Evolutionary conservation across 1,140 invertebrate species (phyloP).

Genomic region (Drosophila sucinea): DNA sequence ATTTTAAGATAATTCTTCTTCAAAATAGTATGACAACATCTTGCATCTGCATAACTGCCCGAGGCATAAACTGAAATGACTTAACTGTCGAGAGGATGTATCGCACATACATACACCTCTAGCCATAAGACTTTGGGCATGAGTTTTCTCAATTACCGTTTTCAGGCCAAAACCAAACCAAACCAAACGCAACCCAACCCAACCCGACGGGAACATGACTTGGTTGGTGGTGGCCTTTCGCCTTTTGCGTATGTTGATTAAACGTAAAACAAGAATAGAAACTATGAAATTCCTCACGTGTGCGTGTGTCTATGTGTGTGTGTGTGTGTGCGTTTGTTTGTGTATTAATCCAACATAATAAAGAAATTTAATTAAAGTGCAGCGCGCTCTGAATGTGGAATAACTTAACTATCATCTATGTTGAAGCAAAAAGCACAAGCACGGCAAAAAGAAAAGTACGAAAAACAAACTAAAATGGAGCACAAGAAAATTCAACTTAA

Average conservation of each 20-base stretch:
- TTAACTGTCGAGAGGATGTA: slow-evolving; percentile 26
- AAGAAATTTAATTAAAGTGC: slow-evolving; percentile 82
- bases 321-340: slow-evolving; percentile 30
- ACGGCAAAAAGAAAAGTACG: neutral
- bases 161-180: slow-evolving; percentile 27
- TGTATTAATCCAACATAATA: slow-evolving; percentile 81
- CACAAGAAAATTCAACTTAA: slow-evolving; percentile 1
- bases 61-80: slow-evolving; percentile 38
- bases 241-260: slow-evolving; percentile 69
- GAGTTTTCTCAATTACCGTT: slow-evolving; percentile 77
- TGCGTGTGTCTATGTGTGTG: slow-evolving; percentile 23
- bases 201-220: neutral
- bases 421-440: neutral
- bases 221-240: slow-evolving; percentile 1
- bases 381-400: slow-evolving; percentile 73
- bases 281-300: slow-evolving; percentile 47
- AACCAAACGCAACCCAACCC: neutral
- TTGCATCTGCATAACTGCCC: neutral
- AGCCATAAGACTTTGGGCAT: slow-evolving; percentile 51
- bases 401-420: slow-evolving; percentile 39
- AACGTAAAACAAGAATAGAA: slow-evolving; percentile 75
- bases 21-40: neutral
- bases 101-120: slow-evolving; percentile 6
- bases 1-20: neutral
- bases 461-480: neutral